phyloP scores from a whole-genome alignment of 2,797 vertebrate species.

The Neosilurus hyrtlii region DNA sequence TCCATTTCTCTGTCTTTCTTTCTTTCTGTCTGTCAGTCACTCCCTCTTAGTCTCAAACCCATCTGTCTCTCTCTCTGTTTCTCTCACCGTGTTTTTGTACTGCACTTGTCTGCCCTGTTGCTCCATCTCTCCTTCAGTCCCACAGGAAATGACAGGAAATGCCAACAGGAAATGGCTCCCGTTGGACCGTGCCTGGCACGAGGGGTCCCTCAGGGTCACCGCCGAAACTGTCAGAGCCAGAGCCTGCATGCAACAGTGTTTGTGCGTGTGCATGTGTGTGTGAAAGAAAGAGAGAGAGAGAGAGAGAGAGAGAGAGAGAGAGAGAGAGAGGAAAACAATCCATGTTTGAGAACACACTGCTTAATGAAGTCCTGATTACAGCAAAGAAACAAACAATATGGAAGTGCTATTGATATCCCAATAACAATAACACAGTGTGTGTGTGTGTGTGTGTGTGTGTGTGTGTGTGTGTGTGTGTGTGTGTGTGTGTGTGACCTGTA shows the following conservation, averaged over 20 bases:
- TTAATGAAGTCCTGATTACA: slow-evolving; percentile 16
- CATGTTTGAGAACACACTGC: background rate
- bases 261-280: slow-evolving; percentile 6
- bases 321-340: background rate
- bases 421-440: background rate
- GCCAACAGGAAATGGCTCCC: slow-evolving; percentile 75
- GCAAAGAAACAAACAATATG: background rate
- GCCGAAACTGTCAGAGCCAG: slow-evolving; percentile 57
- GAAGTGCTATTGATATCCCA: background rate
- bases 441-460: slow-evolving; percentile 12
- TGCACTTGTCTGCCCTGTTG: slow-evolving; percentile 59
- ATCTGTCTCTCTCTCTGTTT: background rate
- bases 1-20: background rate
- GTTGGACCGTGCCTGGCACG: slow-evolving; percentile 70
- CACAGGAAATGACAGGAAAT: slow-evolving; percentile 75
- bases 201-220: slow-evolving; percentile 68
- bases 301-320: background rate
- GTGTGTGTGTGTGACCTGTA: no score
- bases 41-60: no score
- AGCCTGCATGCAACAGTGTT: slow-evolving; percentile 52
- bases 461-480: slow-evolving; percentile 27
- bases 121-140: slow-evolving; percentile 66
- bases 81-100: slow-evolving; percentile 74
- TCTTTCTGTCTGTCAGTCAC: background rate
- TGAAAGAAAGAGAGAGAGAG: background rate